These are phyloP conservation scores for Scomber colias DNA, from an alignment of 2,113 vertebrate genomes.

Conservation along the genomic window DNA sequence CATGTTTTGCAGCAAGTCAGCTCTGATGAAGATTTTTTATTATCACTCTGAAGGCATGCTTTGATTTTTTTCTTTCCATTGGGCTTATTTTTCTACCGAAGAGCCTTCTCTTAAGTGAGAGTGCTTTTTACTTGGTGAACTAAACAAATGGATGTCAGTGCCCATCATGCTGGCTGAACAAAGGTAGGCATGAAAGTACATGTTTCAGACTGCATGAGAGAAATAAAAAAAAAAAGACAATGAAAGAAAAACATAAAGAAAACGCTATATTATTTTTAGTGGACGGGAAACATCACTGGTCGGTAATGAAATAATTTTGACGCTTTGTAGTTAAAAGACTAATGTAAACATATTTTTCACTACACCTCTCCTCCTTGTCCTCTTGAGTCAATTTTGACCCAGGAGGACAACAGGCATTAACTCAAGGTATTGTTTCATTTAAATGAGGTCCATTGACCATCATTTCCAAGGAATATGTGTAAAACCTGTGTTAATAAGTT, in stretches of 20 bases:
- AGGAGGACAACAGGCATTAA: no score
- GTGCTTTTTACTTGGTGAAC: slow-evolving; percentile 16
- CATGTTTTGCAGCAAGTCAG: slow-evolving; percentile 5
- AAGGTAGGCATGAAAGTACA: neutral
- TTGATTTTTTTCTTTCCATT: neutral
- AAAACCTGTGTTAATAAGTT: no score
- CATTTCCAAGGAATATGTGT: no score
- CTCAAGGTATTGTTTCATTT: no score
- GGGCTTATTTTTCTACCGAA: neutral
- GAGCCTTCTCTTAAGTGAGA: neutral
- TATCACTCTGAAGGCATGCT: slow-evolving; percentile 9
- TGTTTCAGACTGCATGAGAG: neutral
- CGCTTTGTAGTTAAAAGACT: neutral
- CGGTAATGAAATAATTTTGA: neutral
- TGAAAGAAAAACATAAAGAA: neutral
- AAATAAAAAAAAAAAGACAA: neutral
- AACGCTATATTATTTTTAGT: neutral
- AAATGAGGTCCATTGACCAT: no score
- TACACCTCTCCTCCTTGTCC: no score
- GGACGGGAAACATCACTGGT: neutral
- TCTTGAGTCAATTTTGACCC: no score
- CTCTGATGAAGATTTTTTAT: slow-evolving; percentile 21
- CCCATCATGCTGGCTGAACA: slow-evolving; percentile 24
- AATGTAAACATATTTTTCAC: neutral
- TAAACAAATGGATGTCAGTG: slow-evolving; percentile 22